Conservation (phyloP, 92 coral and sea anemone species). For the Galaxea fascicularis region DNA sequence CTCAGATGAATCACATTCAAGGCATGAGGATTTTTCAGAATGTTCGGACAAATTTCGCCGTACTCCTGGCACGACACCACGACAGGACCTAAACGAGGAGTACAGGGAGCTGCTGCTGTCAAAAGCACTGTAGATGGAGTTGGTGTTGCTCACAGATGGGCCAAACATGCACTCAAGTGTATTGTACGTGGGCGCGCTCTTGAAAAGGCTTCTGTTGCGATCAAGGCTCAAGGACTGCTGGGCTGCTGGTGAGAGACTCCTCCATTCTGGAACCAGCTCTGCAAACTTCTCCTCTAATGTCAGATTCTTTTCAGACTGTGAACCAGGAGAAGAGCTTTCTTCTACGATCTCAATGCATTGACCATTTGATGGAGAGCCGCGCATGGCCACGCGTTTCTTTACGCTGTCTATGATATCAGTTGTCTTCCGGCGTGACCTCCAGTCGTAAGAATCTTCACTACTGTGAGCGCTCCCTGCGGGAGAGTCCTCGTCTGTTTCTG, state of each 20-base stretch:
- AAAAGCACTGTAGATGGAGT: constrained; percentile 3
- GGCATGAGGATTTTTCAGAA: constrained; percentile 32
- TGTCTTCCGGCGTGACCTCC: constrained; percentile 78
- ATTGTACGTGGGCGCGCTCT: constrained; percentile 56
- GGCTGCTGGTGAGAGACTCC: constrained; percentile 71
- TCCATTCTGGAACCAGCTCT: constrained; percentile 73
- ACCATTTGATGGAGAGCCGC: background rate
- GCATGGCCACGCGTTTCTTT: constrained; percentile 71
- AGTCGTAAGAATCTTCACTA: constrained; percentile 75
- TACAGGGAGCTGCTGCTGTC: constrained; percentile 28
- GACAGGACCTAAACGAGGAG: constrained; percentile 37
- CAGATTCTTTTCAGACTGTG: constrained; percentile 10
- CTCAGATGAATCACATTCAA: constrained; percentile 32
- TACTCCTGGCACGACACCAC: background rate
- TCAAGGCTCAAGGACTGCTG: constrained; percentile 77
- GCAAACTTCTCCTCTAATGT: constrained; percentile 71
- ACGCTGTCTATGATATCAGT: constrained; percentile 80
- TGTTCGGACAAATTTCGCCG: background rate
- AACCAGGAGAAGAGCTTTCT: constrained; percentile 6
- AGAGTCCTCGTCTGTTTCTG: constrained; percentile 11
- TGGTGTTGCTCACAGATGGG: constrained; percentile 33
- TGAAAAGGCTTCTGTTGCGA: constrained; percentile 69
- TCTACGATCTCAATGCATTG: constrained; percentile 8
- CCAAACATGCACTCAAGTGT: constrained; percentile 79
- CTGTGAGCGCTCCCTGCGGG: constrained; percentile 26